Evolutionary conservation across 2,113 vertebrate genomes (phyloP).

Genomic region (Tenrec ecaudatus): DNA sequence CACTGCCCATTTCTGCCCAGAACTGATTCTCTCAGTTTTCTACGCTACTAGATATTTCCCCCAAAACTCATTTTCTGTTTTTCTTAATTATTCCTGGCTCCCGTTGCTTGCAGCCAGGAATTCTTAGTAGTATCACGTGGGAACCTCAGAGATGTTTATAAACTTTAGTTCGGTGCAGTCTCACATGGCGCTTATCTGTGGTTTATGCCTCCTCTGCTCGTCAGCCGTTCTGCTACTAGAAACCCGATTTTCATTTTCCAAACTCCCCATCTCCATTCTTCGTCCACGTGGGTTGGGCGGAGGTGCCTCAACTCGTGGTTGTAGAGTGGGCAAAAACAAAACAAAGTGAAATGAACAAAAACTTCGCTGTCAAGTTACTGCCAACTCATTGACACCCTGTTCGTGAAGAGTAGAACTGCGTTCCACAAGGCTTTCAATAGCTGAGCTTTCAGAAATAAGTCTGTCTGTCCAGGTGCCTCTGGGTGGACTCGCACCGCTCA

Average conservation of each 20-base stretch:
- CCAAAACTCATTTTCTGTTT: conserved; percentile 39
- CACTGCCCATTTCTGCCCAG: neutral
- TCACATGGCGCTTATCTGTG: neutral
- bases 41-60: neutral
- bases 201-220: neutral
- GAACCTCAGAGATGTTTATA: neutral
- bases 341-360: too few relatives aligned
- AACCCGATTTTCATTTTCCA: neutral
- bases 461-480: neutral
- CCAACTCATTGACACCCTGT: neutral
- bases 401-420: neutral
- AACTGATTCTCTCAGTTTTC: neutral
- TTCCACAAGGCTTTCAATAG: neutral
- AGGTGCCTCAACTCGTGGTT: neutral
- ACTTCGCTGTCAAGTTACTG: neutral
- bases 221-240: neutral
- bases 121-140: neutral
- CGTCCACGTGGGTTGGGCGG: neutral
- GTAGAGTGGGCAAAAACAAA: neutral
- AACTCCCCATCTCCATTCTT: neutral
- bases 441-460: neutral
- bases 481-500: neutral
- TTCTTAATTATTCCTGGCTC: neutral
- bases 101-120: neutral
- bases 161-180: neutral